Evolutionary conservation across 53 echinoderm and acorn worm species (phyloP), one percentile per base, ranked within the genome.

Genomic region (Zoroaster sp.): DNA sequence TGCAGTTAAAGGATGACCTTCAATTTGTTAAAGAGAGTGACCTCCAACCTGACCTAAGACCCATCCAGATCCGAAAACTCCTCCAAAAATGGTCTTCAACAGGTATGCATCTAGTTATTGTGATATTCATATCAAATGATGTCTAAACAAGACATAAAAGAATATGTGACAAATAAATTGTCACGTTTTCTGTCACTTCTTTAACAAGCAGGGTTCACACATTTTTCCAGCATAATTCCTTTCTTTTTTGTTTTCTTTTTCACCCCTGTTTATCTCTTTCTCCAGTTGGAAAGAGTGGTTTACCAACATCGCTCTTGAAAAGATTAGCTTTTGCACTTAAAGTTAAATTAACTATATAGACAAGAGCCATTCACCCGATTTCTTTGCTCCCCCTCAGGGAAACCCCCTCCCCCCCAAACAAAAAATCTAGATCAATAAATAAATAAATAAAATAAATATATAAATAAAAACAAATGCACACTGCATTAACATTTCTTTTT

Each of bases 1-100:
- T 90, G 51, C 82, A 74, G 42, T 52, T 17, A 44, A 55, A 63
- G 21, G 47, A 40, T 11, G 90, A 90, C 52, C 69, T 90, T 37
- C 72, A 83, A 41, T 83, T 72, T 55, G 90, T 90, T 20, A 36
- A 52, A 40, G 80, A 80, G 53, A 25, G 40, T 37, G 90, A 90
- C 63, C 49, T 89, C 2, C 25, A 75, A 23, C 45, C 63, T 20
- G n/a, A n/a, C n/a, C 73, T 90, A 66, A 82, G 73, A 75, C 55
- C 71, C 23, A 65, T 90, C 59, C 90, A 90, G 55, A 43, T 80
- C 25, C 65, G 49, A 49, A 49, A 49, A 17, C 49, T 49, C 49
- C 49, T 49, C 14, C 14, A 49, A 49, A 14, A 49, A 3, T 49
- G 49, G 49, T 15, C 49, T 49, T 49, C 49, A 49, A 17, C 49